These are phyloP conservation scores for Latrodectus geometricus DNA, from an alignment of 1,140 invertebrate species.

Conservation along the genomic window DNA sequence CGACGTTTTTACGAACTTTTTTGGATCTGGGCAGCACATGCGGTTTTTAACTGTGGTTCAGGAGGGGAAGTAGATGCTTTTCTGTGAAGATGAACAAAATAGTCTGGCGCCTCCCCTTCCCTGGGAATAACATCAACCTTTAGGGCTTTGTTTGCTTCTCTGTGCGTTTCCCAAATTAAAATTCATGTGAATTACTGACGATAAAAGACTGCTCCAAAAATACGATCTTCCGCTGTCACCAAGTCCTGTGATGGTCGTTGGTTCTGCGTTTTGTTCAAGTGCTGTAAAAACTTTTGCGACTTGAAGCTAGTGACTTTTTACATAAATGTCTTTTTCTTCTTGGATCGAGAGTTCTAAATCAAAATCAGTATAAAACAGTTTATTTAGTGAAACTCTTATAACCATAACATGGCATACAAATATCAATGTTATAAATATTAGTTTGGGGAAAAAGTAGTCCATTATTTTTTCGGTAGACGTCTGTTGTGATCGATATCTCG, in stretches of 20 bases:
- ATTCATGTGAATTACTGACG: neutral
- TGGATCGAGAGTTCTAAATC: too few relatives aligned
- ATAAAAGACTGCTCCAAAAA: neutral
- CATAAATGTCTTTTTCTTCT: too few relatives aligned
- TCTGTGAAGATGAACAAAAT: neutral
- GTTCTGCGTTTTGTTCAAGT: too few relatives aligned
- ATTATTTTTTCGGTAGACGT: too few relatives aligned
- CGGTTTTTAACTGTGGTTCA: neutral
- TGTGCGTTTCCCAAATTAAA: neutral
- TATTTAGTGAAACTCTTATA: too few relatives aligned
- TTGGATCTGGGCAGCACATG: neutral
- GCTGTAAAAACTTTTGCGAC: too few relatives aligned
- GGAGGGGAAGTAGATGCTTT: neutral
- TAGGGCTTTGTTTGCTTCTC: neutral
- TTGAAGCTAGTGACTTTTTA: too few relatives aligned
- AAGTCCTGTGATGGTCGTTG: neutral
- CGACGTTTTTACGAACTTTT: constrained; percentile 33
- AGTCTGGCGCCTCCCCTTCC: neutral
- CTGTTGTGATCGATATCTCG: too few relatives aligned
- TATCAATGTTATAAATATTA: too few relatives aligned
- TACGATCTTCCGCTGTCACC: neutral
- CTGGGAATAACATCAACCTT: neutral
- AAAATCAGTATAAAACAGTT: too few relatives aligned
- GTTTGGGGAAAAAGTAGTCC: too few relatives aligned
- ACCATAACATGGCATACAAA: too few relatives aligned